Conservation (phyloP, 1,140 invertebrate species). For the Aphelenchoides fujianensis region DNA sequence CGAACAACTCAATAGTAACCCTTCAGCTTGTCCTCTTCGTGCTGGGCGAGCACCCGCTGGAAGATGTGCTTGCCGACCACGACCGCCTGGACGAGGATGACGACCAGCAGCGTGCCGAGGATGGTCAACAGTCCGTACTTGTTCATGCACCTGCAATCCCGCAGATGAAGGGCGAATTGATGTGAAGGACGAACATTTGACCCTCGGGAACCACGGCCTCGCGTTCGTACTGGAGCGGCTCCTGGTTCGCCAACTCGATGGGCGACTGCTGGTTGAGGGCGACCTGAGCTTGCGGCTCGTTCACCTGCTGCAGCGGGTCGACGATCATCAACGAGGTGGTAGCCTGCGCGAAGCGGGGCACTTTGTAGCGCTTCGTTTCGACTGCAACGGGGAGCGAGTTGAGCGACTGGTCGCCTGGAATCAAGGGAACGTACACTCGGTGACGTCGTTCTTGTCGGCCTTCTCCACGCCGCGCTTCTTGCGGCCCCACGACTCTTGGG, state of each 20-base stretch:
- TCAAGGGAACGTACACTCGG: constrained; percentile 53
- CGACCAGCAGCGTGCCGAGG: constrained; percentile 42
- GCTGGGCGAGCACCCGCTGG: constrained; percentile 31
- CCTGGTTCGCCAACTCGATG: constrained; percentile 30
- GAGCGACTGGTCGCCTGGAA: too few relatives aligned
- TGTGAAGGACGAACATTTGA: constrained; percentile 26
- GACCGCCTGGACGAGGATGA: constrained; percentile 53
- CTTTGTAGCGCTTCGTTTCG: constrained; percentile 60
- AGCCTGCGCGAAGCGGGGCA: constrained; percentile 58
- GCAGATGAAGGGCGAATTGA: too few relatives aligned
- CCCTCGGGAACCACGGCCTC: background rate
- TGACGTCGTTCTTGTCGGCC: constrained; percentile 33
- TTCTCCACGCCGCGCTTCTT: constrained; percentile 51
- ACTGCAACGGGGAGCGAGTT: constrained; percentile 50
- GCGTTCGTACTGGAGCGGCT: constrained; percentile 6
- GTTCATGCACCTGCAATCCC: constrained; percentile 44
- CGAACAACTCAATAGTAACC: constrained; percentile 9
- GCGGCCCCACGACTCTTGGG: constrained; percentile 55
- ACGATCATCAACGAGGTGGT: constrained; percentile 58
- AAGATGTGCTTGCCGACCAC: constrained; percentile 57
- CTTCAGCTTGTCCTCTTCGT: constrained; percentile 2
- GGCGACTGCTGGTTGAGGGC: constrained; percentile 20
- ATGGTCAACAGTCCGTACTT: constrained; percentile 42
- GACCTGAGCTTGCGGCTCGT: constrained; percentile 30
- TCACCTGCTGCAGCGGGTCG: constrained; percentile 58